Base-by-base conservation (phyloP, 2,113 vertebrate species). In the Alosa alosa region DNA sequence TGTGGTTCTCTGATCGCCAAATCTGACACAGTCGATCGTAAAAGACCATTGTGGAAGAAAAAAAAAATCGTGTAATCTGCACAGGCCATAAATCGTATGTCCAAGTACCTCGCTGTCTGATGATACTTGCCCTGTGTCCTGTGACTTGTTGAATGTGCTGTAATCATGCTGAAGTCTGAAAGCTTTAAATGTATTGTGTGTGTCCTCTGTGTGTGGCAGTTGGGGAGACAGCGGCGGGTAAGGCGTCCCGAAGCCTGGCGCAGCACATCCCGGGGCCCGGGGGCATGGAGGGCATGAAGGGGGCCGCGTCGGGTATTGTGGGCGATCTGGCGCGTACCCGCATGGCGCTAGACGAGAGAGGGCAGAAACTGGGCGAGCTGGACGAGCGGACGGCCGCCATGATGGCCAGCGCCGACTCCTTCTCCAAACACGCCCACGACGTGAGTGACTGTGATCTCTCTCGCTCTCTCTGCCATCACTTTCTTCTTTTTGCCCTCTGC, bases 221-320 rank as follows among this genome's bases (percentile, higher is more conserved):
- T 90, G 98, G 98, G 50, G 98, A 99, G 90, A 96, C 97, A 0
- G 90, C 95, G 7, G 95, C 98, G 2, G 98, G 98, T n/a, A 99
- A 98, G 90, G 96, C 98, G 10, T 97, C 98, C 0, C 95, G 97
- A 46, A 98, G 97, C 90, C 96, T 99, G 84, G 98, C 98, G 6
- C 98, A 99, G 92, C 98, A 99, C 92, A 98, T 99, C 91, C 98
- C 98, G 0, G 98, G 98, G 17, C 96, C 97, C 20, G 98, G 97
- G 1, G 94, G 97, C 88, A 97, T 99, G 46, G 98, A 99, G 94
- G 98, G 98, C 45, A 98, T 99, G 92, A 99, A 99, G 95, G 97
- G 98, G 17, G 97, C 98, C 0, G 98, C 98, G 0, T 97, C 98
- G 0, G 98, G 98, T 46, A 97, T 99, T 0, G 97, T 97, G 17